Evolutionary conservation across 2,113 vertebrate species (phyloP).

Genomic region (Serinus canaria): DNA sequence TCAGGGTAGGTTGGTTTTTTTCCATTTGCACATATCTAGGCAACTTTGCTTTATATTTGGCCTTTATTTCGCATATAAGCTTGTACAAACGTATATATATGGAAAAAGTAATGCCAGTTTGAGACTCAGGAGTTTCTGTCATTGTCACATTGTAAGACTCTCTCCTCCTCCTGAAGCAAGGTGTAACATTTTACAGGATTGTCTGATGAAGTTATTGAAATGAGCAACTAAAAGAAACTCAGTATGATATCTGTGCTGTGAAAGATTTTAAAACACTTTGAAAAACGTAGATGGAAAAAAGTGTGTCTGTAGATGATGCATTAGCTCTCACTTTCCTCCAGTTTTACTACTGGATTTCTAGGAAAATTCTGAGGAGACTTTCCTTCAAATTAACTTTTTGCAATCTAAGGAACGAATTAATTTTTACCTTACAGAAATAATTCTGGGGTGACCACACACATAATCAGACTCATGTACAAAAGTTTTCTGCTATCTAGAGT

Average conservation of each 20-base stretch:
- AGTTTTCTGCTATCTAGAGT: conserved; percentile 47
- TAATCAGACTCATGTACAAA: conserved; percentile 46
- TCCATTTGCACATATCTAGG: conserved; percentile 58
- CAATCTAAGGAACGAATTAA: not conserved
- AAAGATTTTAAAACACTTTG: not conserved
- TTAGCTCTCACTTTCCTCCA: not conserved
- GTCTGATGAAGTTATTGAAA: conserved; percentile 21
- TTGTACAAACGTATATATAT: not conserved
- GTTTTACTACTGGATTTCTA: not conserved
- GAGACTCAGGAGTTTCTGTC: conserved; percentile 15
- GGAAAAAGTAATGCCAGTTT: conserved; percentile 42
- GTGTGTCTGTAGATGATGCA: not conserved
- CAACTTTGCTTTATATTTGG: conserved; percentile 53
- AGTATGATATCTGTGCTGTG: not conserved
- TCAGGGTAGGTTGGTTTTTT: conserved; percentile 44
- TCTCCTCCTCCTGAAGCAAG: not conserved
- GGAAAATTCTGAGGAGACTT: conserved; percentile 4
- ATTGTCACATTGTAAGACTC: not conserved
- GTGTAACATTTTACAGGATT: not conserved
- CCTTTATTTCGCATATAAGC: not conserved
- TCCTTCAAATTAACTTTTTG: not conserved
- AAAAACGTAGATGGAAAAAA: not conserved
- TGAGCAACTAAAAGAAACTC: not conserved
- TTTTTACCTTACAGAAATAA: conserved; percentile 51
- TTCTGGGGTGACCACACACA: conserved; percentile 60